Base-by-base conservation (phyloP, 2,113 vertebrate species). In the Tyto alba region DNA sequence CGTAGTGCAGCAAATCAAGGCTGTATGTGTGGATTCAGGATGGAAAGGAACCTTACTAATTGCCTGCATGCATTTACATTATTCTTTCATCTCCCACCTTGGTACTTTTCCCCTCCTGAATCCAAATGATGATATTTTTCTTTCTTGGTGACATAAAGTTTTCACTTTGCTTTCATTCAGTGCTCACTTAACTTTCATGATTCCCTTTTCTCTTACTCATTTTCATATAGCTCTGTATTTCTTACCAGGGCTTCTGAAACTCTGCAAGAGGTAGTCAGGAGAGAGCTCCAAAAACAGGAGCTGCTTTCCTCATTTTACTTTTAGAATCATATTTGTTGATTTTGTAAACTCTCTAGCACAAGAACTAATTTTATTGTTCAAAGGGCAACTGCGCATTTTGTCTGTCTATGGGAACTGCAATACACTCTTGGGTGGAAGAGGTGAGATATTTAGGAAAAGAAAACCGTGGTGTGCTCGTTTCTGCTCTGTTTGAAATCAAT, bases 61-160 rank as follows among this genome's bases (percentile, higher is more conserved):
- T 81, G 69, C 38, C 66, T 66, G 55, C 8, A 4, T 25, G 62
- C 48, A 79, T 91, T 91, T 95, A 73, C 76, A 78, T 85, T 90
- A 59, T 38, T 87, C 92, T 92, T 96, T 96, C 80, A 88, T 87
- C 90, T 96, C 60, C 57, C 38, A 66, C 74, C 73, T 40, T 45
- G 53, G 53, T 53, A n/a, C 36, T 78, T 75, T 62, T 50, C 73
- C 81, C 57, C 45, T 74, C 32, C 74, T 76, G 73, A 89, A 90
- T 75, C 60, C 69, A 53, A 75, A 67, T 18, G 8, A 38, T 75
- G 88, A 83, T 43, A 53, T 73, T 90, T 91, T 77, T 78, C 55
- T 67, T 60, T 76, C 57, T 53, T 21, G 45, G 59, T 68, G 45
- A 82, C 82, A 67, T 19, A 6, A 50, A 47, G 43, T 68, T 93